phyloP scores from a whole-genome alignment of 2,113 vertebrate species.

The Nibea albiflora region DNA sequence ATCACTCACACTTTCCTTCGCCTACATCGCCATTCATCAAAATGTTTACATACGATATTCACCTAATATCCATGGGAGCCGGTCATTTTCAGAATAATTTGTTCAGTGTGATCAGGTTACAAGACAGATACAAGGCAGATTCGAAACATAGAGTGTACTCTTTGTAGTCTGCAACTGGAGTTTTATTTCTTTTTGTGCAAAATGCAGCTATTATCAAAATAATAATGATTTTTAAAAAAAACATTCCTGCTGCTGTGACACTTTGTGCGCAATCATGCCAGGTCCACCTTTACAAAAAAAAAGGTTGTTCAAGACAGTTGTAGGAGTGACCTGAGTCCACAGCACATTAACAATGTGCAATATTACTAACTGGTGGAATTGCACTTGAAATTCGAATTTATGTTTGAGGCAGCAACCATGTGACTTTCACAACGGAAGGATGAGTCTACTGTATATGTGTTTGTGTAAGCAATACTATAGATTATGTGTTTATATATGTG shows the following conservation, averaged over 20 bases:
- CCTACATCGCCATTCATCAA: conserved; percentile 13
- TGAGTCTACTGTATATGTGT: conserved; percentile 25
- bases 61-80: background rate
- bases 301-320: conserved; percentile 26
- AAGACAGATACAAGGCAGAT: conserved; percentile 7
- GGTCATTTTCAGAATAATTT: background rate
- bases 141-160: background rate
- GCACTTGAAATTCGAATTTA: conserved; percentile 21
- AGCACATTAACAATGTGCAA: conserved; percentile 15
- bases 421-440: conserved; percentile 26
- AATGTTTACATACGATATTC: background rate
- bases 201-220: background rate
- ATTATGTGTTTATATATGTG: conserved; percentile 22
- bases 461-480: conserved; percentile 21
- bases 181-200: conserved; percentile 26
- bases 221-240: background rate
- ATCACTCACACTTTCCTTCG: conserved; percentile 27
- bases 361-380: conserved; percentile 23
- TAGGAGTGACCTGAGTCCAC: conserved; percentile 81
- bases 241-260: conserved; percentile 12
- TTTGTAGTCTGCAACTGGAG: conserved; percentile 2
- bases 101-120: background rate
- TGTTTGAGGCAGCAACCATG: conserved; percentile 47
- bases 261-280: conserved; percentile 23
- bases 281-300: conserved; percentile 22